phyloP scores from a whole-genome alignment of 2,888 invertebrate genomes.

The Epistrophe grossulariae region DNA sequence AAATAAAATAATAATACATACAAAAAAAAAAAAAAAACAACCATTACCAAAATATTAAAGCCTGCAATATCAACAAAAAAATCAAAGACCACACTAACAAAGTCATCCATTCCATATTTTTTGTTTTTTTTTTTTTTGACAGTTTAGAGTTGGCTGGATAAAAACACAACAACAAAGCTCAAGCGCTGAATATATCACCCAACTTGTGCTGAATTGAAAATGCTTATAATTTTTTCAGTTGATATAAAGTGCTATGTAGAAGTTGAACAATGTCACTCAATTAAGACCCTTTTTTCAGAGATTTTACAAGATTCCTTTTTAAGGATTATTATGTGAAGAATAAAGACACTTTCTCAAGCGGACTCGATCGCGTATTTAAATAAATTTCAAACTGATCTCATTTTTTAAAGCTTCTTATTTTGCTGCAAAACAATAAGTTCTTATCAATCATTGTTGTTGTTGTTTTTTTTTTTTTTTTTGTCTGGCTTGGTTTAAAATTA shows the following conservation, averaged over 20 bases:
- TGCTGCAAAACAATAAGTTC: not conserved
- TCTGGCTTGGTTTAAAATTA: not conserved
- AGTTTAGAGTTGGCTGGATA: not conserved
- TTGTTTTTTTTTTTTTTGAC: not conserved
- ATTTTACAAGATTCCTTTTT: not conserved
- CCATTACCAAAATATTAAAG: constrained; percentile 31
- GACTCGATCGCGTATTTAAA: not conserved
- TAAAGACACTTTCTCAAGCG: not conserved
- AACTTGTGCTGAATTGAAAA: constrained; percentile 3
- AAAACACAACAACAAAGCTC: not conserved
- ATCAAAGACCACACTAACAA: constrained; percentile 5
- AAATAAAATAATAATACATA: too few relatives aligned
- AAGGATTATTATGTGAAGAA: not conserved
- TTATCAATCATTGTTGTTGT: not conserved
- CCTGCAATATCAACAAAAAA: constrained; percentile 36
- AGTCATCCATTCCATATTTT: constrained; percentile 32
- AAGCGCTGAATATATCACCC: not conserved
- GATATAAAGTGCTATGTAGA: not conserved
- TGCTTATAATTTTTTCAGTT: not conserved
- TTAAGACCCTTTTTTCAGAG: not conserved
- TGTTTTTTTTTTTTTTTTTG: not conserved
- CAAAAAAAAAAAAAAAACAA: not conserved
- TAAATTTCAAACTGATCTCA: constrained; percentile 5
- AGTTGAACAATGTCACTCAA: constrained; percentile 1
- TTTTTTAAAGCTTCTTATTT: not conserved